Percentiles rank a stretch among this genome's conserved stretches.
phyloP scores from a whole-genome alignment of 2,113 vertebrate species.

The Lucifuga dentata region DNA sequence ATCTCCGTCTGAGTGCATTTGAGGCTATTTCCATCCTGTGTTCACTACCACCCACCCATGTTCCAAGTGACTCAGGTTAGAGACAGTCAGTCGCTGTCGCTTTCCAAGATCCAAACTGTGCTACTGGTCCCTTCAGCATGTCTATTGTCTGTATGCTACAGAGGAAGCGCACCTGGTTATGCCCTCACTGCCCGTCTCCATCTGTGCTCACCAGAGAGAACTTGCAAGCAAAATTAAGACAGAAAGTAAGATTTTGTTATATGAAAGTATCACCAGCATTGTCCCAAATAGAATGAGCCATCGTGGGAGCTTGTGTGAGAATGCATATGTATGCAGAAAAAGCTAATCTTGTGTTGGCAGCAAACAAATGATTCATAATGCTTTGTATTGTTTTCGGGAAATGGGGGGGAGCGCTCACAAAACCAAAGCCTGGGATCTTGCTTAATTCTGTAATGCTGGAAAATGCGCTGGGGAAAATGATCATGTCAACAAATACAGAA shows the following conservation, averaged over 20 bases:
- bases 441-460: conserved; percentile 58
- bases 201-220: conserved; percentile 89
- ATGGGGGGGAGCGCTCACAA: conserved; percentile 40
- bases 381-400: conserved; percentile 57
- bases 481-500: conserved; percentile 59
- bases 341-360: conserved; percentile 65
- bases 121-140: conserved; percentile 83
- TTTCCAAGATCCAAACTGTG: conserved; percentile 73
- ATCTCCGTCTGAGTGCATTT: conserved; percentile 68
- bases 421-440: conserved; percentile 47
- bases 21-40: conserved; percentile 61
- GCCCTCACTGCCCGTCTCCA: conserved; percentile 88
- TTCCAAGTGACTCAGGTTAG: conserved; percentile 73
- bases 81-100: conserved; percentile 68
- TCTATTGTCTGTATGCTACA: conserved; percentile 87
- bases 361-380: conserved; percentile 66
- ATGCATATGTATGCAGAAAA: conserved; percentile 62
- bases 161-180: conserved; percentile 88
- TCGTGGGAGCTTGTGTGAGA: conserved; percentile 65
- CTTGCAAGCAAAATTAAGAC: conserved; percentile 89
- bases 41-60: conserved; percentile 66
- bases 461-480: conserved; percentile 45
- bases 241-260: conserved; percentile 87
- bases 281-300: conserved; percentile 69
- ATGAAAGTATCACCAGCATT: conserved; percentile 78